phyloP scores from a whole-genome alignment of 2,888 invertebrate genomes.

The Hoplodrina ambigua region DNA sequence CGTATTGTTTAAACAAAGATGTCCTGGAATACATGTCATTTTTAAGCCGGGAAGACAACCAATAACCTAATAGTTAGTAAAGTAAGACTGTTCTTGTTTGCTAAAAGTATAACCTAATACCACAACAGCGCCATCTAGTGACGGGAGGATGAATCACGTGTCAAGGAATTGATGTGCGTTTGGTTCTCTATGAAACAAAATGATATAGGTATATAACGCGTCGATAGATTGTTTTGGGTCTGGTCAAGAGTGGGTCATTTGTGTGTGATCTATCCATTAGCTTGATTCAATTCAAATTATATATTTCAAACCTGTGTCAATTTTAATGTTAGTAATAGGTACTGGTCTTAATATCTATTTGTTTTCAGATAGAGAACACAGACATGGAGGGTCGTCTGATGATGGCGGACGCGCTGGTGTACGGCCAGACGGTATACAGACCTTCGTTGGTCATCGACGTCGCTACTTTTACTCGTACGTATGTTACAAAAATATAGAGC shows the following conservation, averaged over 20 bases:
- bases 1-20: neutral
- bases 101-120: neutral
- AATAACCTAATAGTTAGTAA: no score
- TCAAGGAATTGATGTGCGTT: no score
- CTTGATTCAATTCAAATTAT: no score
- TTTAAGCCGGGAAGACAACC: no score
- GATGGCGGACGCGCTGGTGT: conserved; percentile 95
- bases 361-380: conserved; percentile 92
- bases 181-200: neutral
- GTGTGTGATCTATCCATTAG: no score
- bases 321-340: no score
- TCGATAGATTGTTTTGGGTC: neutral
- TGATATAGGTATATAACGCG: neutral
- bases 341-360: neutral
- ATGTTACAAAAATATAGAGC: neutral
- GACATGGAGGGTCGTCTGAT: conserved; percentile 95
- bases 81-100: no score
- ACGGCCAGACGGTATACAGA: conserved; percentile 91
- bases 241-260: neutral
- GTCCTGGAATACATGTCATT: no score
- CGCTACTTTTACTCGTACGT: conserved; percentile 92
- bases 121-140: conserved; percentile 23
- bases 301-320: no score
- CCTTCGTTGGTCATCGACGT: conserved; percentile 92
- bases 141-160: neutral